Percentiles rank a stretch among this genome's conserved stretches.
These are phyloP conservation scores for Heliconius charithonia DNA, from an alignment of 2,888 invertebrate genomes.

Conservation along the genomic window DNA sequence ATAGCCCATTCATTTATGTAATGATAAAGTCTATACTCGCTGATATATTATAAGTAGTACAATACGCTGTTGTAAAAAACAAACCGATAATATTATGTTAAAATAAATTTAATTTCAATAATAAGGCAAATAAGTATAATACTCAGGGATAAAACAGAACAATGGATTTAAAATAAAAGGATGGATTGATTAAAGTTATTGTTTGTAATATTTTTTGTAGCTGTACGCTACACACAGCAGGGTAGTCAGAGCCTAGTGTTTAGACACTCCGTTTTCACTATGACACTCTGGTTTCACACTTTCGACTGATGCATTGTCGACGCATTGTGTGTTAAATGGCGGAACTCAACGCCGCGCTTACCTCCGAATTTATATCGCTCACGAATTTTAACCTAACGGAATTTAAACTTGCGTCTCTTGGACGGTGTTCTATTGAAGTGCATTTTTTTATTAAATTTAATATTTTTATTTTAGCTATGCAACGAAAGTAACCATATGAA, in stretches of 20 bases:
- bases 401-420: too few species aligned
- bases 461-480: neutral
- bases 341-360: neutral
- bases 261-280: neutral
- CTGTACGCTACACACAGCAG: neutral
- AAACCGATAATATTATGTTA: slow-evolving; percentile 14
- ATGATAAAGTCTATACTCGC: slow-evolving; percentile 13
- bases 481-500: neutral
- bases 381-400: too few species aligned
- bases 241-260: neutral
- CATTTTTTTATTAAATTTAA: too few species aligned
- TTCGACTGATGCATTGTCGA: neutral
- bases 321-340: neutral
- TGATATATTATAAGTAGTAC: slow-evolving; percentile 31
- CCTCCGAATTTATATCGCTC: neutral
- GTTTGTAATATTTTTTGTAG: neutral
- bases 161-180: neutral
- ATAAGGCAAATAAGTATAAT: neutral
- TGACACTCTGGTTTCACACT: neutral
- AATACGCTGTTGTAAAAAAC: slow-evolving; percentile 15
- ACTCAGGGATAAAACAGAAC: neutral
- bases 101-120: neutral
- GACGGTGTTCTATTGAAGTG: too few species aligned
- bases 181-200: neutral
- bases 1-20: slow-evolving; percentile 34